Percentiles rank a stretch among this genome's conserved stretches.
phyloP scores from a whole-genome alignment of 30 jellyfish, hydroid and myxozoan species.

The Aurelia aurita complex sp. Pacific region DNA sequence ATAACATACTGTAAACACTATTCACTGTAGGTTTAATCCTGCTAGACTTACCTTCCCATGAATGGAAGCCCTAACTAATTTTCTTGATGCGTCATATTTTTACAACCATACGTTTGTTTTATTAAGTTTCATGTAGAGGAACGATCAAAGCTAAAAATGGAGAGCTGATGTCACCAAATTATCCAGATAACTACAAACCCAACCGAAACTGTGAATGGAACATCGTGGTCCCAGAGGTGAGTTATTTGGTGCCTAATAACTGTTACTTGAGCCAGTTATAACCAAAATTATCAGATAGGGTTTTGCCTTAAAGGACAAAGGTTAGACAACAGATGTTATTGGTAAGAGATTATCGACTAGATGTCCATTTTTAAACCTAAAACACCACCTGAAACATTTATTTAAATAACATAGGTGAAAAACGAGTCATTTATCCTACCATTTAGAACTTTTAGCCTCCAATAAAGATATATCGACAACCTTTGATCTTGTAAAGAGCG shows the following conservation, averaged over 20 bases:
- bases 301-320: not conserved
- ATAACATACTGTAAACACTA: too few relatives aligned
- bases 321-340: not conserved
- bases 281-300: too few relatives aligned
- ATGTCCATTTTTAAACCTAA: conserved; percentile 1
- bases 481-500: too few relatives aligned
- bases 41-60: too few relatives aligned
- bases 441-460: too few relatives aligned
- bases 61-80: not conserved
- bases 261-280: not conserved
- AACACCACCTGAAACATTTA: not conserved
- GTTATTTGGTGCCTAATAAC: not conserved
- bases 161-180: conserved; percentile 50
- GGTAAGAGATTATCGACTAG: not conserved
- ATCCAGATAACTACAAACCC: conserved; percentile 57
- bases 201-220: conserved; percentile 68
- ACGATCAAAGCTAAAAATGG: conserved; percentile 39
- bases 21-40: too few relatives aligned
- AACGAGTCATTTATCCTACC: too few relatives aligned
- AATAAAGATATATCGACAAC: too few relatives aligned
- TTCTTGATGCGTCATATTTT: not conserved
- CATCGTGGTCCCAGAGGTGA: conserved; percentile 60
- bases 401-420: too few relatives aligned
- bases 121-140: conserved; percentile 67
- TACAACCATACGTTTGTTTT: not conserved